These are phyloP conservation scores for Heterodera filipjevi DNA, from an alignment of 2,888 invertebrate species.

Conservation along the genomic window DNA sequence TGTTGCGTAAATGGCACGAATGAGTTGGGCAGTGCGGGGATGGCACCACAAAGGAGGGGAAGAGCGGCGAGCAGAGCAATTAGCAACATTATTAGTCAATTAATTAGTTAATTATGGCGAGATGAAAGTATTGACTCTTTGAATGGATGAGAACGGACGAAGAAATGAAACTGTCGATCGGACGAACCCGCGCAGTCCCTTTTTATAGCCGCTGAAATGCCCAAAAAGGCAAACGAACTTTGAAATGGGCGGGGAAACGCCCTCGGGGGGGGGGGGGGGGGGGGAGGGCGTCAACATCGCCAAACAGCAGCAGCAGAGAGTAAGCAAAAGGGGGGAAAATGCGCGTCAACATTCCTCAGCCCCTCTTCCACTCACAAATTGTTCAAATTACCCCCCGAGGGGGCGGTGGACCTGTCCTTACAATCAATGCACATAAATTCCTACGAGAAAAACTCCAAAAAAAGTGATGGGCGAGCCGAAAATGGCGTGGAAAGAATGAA, in stretches of 20 bases:
- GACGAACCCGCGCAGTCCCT: background rate
- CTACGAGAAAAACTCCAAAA: background rate
- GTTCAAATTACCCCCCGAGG: background rate
- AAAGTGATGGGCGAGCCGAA: no score
- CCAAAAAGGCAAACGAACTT: conserved; percentile 10
- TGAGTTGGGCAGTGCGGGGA: conserved; percentile 3
- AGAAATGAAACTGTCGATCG: background rate
- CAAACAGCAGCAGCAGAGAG: background rate
- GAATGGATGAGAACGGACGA: no score
- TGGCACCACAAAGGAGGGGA: background rate
- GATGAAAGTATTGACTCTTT: background rate
- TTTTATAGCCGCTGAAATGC: background rate
- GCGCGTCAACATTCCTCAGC: background rate
- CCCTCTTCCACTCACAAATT: background rate
- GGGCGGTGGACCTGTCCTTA: background rate
- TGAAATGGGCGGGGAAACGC: background rate
- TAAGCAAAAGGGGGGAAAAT: background rate
- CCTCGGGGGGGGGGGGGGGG: background rate
- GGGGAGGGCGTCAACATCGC: conserved; percentile 7
- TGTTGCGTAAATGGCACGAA: background rate
- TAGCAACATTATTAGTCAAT: background rate
- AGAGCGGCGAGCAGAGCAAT: background rate
- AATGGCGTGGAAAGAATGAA: no score
- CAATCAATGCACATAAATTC: background rate
- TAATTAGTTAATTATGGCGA: background rate